Base-by-base conservation (phyloP, 2,888 invertebrate species). In the Serrognathus titanus region DNA sequence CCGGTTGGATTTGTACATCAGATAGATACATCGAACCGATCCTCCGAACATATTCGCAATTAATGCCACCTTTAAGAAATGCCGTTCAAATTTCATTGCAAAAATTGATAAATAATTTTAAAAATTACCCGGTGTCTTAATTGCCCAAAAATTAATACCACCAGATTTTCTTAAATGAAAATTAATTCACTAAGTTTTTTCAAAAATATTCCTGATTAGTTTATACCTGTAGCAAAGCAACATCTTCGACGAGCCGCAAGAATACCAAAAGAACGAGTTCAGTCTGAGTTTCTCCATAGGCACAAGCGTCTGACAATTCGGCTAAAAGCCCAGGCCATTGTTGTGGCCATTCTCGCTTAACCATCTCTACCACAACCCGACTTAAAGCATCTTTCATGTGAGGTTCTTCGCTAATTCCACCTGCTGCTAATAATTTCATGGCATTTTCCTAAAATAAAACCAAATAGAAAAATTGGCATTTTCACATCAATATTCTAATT, bases 271-370 rank as follows among this genome's bases (percentile, higher is more conserved):
- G 79, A 3, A 97, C 95, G 53, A 97, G 82, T 76, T 96, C 94
- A 9, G 94, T 94, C 73, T 94, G 95, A 49, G 87, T 84, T 71
- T 93, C 92, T 9, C 96, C 95, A 65, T 86, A 83, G 9, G 85
- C 82, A 73, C 93, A 92, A 1, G 93, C 88, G 67, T 88, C 86
- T 57, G 91, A 90, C 1, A 97, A 81, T 74, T 96, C 95, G 0
- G 85, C 81, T 35, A 97, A 76, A 36, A 97, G 76, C 0, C 90
- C 86, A 0, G 94, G 91, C 97, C 97, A 97, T 63, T 96, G 92
- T 73, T 97, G 97, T 0, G 97, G 97, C 97, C 97, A 97, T 75
- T 97, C 97, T 8, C 97, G 82, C 73, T 97, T 97, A 52, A 94
- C 90, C 88, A 97, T 94, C 79, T 97, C 97, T 0, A 97, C 97